Base-by-base conservation (phyloP, 2,113 vertebrate species). In the Poicephalus meyeri region DNA sequence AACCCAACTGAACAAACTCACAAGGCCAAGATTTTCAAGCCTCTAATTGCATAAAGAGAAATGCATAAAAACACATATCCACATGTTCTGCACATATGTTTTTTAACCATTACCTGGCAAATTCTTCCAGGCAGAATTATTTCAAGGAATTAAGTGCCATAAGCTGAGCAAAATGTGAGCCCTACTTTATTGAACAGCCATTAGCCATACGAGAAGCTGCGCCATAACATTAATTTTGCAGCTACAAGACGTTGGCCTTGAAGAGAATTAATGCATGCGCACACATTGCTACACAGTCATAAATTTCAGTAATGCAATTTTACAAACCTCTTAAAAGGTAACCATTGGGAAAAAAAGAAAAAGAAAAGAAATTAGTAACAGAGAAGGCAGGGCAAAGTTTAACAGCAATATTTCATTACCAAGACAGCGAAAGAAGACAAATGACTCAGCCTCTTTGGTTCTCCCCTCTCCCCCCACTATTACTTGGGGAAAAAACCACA, bases 271-370 rank as follows among this genome's bases (percentile, higher is more conserved):
- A 85, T 93, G 74, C 84, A 33, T 5, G 35, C 26, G 56, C 72
- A 61, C 68, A 69, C 81, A 60, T 66, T 72, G 37, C 76, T 70
- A 66, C 61, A 49, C 65, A 68, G 58, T 84, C 73, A 82, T 80
- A 88, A 93, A 93, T 93, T 95, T 81, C 47, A 74, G 71, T 91
- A 80, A 85, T 81, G 68, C 14, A 81, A 66, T 88, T 91, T 93
- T 86, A 64, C 8, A 16, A 87, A 31, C 55, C 55, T 89, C 65
- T 91, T 91, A 89, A 92, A 94, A 70, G 60, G 35, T 80, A 88
- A 83, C 70, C 8, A 49, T n/a, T 49, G 46, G 0, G 37, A 39
- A 46, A 65, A 85, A 74, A 81, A 68, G 28, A 28, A 47, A 65
- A 41, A 72, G 24, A 33, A 64, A 11, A 46, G 46, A 44, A 73